Evolutionary conservation across 2,888 invertebrate species (phyloP).

Genomic region (Hirtodrosophila confusa): DNA sequence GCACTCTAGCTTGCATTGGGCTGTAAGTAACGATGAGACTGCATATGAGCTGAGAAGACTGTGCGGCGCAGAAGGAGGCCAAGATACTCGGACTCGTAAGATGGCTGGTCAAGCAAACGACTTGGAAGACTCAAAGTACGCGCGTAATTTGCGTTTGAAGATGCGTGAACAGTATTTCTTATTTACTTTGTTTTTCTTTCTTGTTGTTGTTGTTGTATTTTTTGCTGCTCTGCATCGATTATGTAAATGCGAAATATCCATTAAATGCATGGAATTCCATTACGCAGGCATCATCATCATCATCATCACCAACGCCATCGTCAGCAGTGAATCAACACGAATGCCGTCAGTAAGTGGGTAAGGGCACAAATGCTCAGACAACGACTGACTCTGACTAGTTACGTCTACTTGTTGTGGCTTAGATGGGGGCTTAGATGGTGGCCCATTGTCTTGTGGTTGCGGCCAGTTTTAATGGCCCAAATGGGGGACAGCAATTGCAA

Average conservation of each 20-base stretch:
- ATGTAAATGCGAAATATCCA: conserved; percentile 79
- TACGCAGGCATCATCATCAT: conserved; percentile 53
- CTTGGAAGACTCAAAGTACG: neutral
- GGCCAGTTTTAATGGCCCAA: conserved; percentile 23
- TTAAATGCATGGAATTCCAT: conserved; percentile 81
- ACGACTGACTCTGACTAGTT: neutral
- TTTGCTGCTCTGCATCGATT: conserved; percentile 62
- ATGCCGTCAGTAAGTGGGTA: neutral
- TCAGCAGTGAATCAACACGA: conserved; percentile 2
- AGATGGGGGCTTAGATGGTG: neutral
- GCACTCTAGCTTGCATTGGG: no score
- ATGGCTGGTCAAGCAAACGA: neutral
- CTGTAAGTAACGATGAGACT: no score
- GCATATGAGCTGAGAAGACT: no score
- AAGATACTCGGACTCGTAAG: conserved; percentile 5
- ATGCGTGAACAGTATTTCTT: neutral
- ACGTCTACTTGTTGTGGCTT: neutral
- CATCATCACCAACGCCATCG: neutral
- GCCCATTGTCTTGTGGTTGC: conserved; percentile 49
- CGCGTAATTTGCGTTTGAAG: neutral
- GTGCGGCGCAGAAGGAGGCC: no score
- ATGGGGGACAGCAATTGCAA: conserved; percentile 1
- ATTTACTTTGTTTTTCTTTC: neutral
- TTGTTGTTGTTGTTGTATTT: neutral
- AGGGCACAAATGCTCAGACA: conserved; percentile 1